Conservation (phyloP, 2,797 vertebrate species). For the Gallirallus australis region DNA sequence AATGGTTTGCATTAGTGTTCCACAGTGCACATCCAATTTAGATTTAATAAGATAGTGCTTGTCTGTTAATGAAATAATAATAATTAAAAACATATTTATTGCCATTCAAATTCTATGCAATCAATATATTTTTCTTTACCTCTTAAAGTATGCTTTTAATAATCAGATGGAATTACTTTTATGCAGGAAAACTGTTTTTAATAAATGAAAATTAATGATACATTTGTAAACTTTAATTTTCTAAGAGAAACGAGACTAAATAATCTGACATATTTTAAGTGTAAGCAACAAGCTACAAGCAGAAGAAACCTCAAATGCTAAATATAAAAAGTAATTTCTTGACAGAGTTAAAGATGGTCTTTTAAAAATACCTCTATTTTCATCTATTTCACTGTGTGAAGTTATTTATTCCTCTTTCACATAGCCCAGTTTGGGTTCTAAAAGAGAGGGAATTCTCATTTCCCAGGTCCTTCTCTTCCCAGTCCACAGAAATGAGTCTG, state of each 20-base stretch:
- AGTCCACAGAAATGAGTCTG: neutral
- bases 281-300: neutral
- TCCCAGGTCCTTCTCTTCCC: neutral
- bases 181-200: slow-evolving; percentile 37
- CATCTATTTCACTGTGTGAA: neutral
- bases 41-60: slow-evolving; percentile 62
- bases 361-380: neutral
- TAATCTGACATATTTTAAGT: neutral
- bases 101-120: slow-evolving; percentile 17
- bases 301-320: neutral
- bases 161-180: slow-evolving; percentile 40
- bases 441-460: neutral
- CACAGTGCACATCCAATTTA: slow-evolving; percentile 43
- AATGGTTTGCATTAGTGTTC: slow-evolving; percentile 53
- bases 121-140: slow-evolving; percentile 4
- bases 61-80: slow-evolving; percentile 57
- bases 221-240: slow-evolving; percentile 25
- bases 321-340: neutral
- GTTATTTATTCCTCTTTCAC: neutral
- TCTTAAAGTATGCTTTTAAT: slow-evolving; percentile 35
- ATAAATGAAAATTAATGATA: slow-evolving; percentile 31
- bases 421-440: neutral
- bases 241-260: neutral
- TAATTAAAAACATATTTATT: slow-evolving; percentile 66
- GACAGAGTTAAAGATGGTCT: neutral